Evolutionary conservation across 2,888 invertebrate genomes (phyloP).

Genomic region (Eupithecia exiguata): DNA sequence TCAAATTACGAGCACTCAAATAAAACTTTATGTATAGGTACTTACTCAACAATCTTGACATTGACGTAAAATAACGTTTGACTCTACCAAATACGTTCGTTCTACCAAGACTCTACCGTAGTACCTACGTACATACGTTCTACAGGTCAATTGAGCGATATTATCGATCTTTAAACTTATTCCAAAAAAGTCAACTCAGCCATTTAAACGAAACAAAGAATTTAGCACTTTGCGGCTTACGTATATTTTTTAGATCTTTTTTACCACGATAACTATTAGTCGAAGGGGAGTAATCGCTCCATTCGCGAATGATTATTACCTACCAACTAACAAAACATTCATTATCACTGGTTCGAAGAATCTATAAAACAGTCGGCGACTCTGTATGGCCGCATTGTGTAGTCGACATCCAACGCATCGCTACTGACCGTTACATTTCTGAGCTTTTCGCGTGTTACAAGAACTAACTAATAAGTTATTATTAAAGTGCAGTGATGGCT

Average conservation of each 20-base stretch:
- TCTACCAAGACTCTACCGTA: too few relatives aligned
- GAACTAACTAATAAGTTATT: slow-evolving; percentile 4
- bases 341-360: slow-evolving; percentile 43
- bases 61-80: background rate
- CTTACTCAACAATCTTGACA: background rate
- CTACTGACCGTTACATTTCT: slow-evolving; percentile 45
- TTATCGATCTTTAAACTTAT: background rate
- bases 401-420: slow-evolving; percentile 67
- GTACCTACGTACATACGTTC: background rate
- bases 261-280: slow-evolving; percentile 12
- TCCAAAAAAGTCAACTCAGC: background rate
- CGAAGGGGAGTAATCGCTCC: slow-evolving; percentile 32
- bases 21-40: background rate
- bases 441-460: slow-evolving; percentile 43
- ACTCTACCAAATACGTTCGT: background rate
- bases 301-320: slow-evolving; percentile 41
- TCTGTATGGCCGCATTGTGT: slow-evolving; percentile 64
- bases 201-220: background rate
- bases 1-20: background rate
- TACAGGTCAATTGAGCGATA: background rate
- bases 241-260: background rate
- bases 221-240: background rate
- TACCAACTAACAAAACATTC: slow-evolving; percentile 37
- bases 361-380: slow-evolving; percentile 67
- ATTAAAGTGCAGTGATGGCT: slow-evolving; percentile 70